These are phyloP conservation scores for Ascidia mentula DNA, from an alignment of 23 tunicate species.

Conservation along the genomic window DNA sequence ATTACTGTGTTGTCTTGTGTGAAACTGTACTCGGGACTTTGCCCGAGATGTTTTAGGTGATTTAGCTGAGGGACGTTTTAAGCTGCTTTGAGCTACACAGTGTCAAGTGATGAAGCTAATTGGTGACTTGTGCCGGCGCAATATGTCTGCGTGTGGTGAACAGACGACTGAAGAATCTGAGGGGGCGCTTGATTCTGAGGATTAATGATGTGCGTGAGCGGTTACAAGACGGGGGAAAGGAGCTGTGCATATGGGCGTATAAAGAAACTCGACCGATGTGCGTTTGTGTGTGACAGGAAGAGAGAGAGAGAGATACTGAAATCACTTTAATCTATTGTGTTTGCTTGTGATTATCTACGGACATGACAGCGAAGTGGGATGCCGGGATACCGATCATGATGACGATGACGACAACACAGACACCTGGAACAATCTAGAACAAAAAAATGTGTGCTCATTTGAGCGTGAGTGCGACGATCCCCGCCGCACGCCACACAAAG, in stretches of 20 bases:
- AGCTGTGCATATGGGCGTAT: neutral
- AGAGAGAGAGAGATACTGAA: neutral
- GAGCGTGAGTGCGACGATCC: neutral
- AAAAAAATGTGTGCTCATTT: neutral
- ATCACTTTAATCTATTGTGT: neutral
- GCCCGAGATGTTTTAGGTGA: neutral
- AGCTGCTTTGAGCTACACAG: neutral
- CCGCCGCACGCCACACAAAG: neutral
- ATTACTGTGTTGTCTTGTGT: too few species aligned
- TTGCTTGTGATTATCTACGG: neutral
- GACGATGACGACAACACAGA: slow-evolving; percentile 11
- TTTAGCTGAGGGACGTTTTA: neutral
- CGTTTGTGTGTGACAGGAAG: too few species aligned
- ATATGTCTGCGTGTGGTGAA: neutral
- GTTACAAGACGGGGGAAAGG: neutral
- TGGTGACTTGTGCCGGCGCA: neutral
- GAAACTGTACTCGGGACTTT: too few species aligned
- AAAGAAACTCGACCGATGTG: neutral
- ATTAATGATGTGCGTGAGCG: neutral
- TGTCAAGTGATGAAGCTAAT: neutral
- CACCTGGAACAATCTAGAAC: slow-evolving; percentile 13
- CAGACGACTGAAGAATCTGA: neutral
- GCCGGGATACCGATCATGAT: slow-evolving; percentile 5
- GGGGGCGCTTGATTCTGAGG: neutral
- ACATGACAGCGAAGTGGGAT: slow-evolving; percentile 3